A percentile compares a stretch with the other conserved stretches of the same genome.
Evolutionary conservation across 2,888 invertebrate genomes (phyloP).

Genomic region (Liodrosophila aerea): DNA sequence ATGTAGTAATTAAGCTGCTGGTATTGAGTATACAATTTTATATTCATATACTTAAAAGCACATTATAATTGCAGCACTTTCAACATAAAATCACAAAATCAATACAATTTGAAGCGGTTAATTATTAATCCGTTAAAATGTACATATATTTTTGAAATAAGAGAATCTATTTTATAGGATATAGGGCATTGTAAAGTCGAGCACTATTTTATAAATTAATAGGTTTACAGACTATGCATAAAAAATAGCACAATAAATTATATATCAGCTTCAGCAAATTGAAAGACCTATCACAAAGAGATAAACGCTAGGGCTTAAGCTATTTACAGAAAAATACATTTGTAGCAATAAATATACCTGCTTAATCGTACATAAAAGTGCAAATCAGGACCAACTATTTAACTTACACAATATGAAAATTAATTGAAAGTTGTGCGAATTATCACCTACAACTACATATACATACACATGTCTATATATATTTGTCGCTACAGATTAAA

Average conservation of each 20-base stretch:
- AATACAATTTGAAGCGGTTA: too few relatives aligned
- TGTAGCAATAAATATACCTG: slow-evolving; percentile 41
- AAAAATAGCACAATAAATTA: slow-evolving; percentile 42
- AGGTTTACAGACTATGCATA: slow-evolving; percentile 12
- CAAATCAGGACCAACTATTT: slow-evolving; percentile 46
- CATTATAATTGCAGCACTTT: too few relatives aligned
- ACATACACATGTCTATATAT: slow-evolving; percentile 19
- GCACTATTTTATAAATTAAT: slow-evolving; percentile 11
- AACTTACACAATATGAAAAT: slow-evolving; percentile 35
- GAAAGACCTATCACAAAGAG: slow-evolving; percentile 71
- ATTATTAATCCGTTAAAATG: too few relatives aligned
- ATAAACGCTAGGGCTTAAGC: slow-evolving; percentile 55
- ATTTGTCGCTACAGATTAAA: slow-evolving; percentile 54
- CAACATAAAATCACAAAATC: too few relatives aligned
- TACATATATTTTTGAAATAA: too few relatives aligned
- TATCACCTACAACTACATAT: slow-evolving; percentile 40
- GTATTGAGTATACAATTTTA: too few relatives aligned
- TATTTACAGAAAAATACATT: slow-evolving; percentile 62
- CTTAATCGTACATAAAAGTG: slow-evolving; percentile 61
- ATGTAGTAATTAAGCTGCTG: neutral
- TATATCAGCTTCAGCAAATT: slow-evolving; percentile 61
- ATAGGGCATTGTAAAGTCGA: slow-evolving; percentile 1
- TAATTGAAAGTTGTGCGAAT: slow-evolving; percentile 47
- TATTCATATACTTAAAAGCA: neutral
- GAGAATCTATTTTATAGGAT: too few relatives aligned